Base-by-base conservation (phyloP, 1,140 invertebrate species). In the Dreissena polymorpha region DNA sequence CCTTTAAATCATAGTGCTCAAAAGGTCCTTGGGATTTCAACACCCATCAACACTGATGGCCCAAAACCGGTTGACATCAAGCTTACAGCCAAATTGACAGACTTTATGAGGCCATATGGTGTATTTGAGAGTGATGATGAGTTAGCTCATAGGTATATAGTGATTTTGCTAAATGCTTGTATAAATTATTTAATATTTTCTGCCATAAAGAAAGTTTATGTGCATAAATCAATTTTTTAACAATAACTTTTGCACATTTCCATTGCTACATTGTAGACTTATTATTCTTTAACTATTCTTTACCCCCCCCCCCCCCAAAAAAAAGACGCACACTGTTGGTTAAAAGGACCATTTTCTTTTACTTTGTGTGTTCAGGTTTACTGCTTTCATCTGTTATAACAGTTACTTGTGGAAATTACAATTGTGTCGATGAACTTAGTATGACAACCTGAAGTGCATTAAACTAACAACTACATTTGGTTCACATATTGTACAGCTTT, bases 111-210 rank as follows among this genome's bases (percentile, higher is more conserved):
- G 88, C 96, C 96, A n/a, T 97, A 96, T 93, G 97, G 97, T 90
- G 96, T 98, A 14, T 98, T 98, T 92, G 98, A 99, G 93, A 96
- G 96, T 23, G 97, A 98, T 85, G 95, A 95, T 84, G 98, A 99
- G 93, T 94, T 99, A 82, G 96, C 96, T 91, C 97, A 99, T 92
- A 95, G 97, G 94, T 95, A 79, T 6, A 3, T 3, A 5, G 13
- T 13, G 21, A 60, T 60, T 60, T 5, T 60, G 57, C 21, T 60
- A 5, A 5, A 39, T 60, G 57, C 10, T 3, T 60, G 6, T 6
- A 23, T 60, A n/a, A 23, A 23, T 60, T 60, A 60, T 12, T 39
- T 39, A 39, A 39, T 5, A 8, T 39, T 39, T 8, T 39, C 39
- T 39, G 39, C 8, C 39, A 39, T 39, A 39, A 39, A 39, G 8